phyloP scores from a whole-genome alignment of 2,888 invertebrate genomes.

The Odontocerum albicorne region DNA sequence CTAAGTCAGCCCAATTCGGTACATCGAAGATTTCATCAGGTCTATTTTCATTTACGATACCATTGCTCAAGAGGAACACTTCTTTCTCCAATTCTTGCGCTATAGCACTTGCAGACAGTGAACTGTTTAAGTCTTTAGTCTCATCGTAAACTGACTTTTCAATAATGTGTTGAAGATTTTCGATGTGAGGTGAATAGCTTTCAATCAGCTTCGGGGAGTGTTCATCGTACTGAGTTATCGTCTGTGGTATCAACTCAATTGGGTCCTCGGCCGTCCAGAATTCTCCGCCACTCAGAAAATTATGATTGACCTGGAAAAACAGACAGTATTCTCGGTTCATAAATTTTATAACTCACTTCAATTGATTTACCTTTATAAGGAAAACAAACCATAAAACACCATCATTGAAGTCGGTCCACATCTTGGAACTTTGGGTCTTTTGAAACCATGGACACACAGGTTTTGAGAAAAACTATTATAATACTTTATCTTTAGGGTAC shows the following conservation, averaged over 20 bases:
- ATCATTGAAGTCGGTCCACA: too few relatives aligned
- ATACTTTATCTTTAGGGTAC: too few relatives aligned
- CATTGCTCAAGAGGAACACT: slow-evolving; percentile 2
- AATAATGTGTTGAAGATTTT: too few relatives aligned
- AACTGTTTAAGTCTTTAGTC: not conserved
- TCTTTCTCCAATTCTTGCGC: slow-evolving; percentile 2
- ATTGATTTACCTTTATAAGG: not conserved
- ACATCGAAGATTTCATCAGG: not conserved
- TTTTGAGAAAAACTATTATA: too few relatives aligned
- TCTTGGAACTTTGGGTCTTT: too few relatives aligned
- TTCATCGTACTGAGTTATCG: slow-evolving; percentile 9
- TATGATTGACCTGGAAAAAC: slow-evolving; percentile 26
- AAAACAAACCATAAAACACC: too few relatives aligned
- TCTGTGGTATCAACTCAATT: slow-evolving; percentile 17
- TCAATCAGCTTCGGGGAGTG: not conserved
- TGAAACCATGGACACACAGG: too few relatives aligned
- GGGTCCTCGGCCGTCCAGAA: slow-evolving; percentile 14
- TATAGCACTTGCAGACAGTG: slow-evolving; percentile 1
- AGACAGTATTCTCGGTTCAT: not conserved
- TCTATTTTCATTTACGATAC: not conserved
- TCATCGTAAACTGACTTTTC: not conserved
- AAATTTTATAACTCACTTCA: not conserved
- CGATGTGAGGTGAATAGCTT: not conserved
- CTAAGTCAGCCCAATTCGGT: slow-evolving; percentile 5
- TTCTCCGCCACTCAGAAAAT: slow-evolving; percentile 26